phyloP scores from a whole-genome alignment of 2,113 vertebrate genomes.

The Microtus oregoni region DNA sequence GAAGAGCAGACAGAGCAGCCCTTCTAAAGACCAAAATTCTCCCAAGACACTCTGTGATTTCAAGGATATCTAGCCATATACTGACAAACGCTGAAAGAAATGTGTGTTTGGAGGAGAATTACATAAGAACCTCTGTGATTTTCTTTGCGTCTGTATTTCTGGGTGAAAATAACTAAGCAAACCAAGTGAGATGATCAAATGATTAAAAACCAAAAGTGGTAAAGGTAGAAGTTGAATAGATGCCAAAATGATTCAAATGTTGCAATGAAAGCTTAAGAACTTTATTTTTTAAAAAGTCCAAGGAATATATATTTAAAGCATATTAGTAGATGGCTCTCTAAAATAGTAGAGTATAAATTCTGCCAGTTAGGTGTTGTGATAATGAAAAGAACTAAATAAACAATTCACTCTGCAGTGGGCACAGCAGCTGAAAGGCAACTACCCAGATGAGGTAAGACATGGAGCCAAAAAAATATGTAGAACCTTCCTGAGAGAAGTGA shows the following conservation, averaged over 20 bases:
- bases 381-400: not conserved
- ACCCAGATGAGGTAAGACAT: not conserved
- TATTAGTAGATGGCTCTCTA: not conserved
- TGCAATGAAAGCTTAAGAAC: not conserved
- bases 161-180: not conserved
- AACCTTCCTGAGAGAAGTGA: not conserved
- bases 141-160: not conserved
- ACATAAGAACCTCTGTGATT: not conserved
- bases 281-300: not conserved
- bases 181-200: not conserved
- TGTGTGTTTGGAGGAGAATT: not conserved
- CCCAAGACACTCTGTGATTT: not conserved
- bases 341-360: constrained; percentile 11
- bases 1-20: not conserved
- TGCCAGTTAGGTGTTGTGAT: not conserved
- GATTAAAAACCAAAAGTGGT: not conserved
- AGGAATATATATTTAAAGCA: not conserved
- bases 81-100: not conserved
- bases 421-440: not conserved
- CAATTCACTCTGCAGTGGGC: not conserved
- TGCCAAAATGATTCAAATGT: not conserved
- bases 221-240: not conserved
- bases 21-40: not conserved
- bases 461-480: not conserved
- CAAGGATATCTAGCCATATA: not conserved